These are phyloP conservation scores for Mystacornis crossleyi DNA, from an alignment of 2,113 vertebrate species.

Conservation along the genomic window DNA sequence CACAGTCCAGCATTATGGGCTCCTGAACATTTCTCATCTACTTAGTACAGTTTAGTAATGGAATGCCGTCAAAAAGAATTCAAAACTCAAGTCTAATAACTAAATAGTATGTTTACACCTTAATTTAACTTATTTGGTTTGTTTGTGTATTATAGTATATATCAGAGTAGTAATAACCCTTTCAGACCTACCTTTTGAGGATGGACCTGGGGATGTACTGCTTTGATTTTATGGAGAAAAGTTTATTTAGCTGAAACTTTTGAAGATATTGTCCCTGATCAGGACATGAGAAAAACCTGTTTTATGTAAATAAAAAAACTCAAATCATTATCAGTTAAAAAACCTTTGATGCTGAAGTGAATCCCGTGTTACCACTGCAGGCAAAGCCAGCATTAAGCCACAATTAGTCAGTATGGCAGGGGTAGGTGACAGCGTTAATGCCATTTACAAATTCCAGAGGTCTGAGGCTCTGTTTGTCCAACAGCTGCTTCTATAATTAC, in stretches of 20 bases:
- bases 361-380: background rate
- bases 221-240: background rate
- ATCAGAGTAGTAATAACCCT: background rate
- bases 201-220: accelerated
- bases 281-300: background rate
- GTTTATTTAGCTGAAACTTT: background rate
- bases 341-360: background rate
- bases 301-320: background rate
- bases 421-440: background rate
- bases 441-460: background rate
- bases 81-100: background rate
- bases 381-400: background rate
- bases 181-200: background rate
- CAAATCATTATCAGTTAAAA: background rate
- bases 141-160: background rate
- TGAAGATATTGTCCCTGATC: background rate
- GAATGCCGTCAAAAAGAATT: background rate
- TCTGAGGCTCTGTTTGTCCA: background rate
- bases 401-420: background rate
- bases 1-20: background rate
- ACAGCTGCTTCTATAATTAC: background rate
- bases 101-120: background rate
- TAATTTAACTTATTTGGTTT: background rate
- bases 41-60: background rate
- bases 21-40: background rate